Base-by-base conservation (phyloP, 2,888 invertebrate species). In the Drosophila ustulata region DNA sequence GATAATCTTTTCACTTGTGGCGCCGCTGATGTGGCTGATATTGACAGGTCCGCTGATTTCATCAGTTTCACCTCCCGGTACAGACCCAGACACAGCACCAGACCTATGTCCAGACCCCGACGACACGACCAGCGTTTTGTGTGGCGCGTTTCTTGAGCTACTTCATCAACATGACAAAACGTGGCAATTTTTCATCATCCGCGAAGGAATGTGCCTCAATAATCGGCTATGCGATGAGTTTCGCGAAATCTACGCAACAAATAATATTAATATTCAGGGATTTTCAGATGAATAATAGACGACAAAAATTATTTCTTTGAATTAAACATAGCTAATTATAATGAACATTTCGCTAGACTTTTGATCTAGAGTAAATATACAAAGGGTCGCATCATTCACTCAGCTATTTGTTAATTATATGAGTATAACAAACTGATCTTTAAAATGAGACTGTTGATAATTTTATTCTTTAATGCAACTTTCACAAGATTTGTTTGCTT, bases 11-110 rank as follows among this genome's bases (percentile, higher is more conserved):
- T 57, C 58, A 66, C 45, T 59, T 67, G 55, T 66, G 75, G 78
- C 75, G 79, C 79, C 69, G 63, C 34, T 57, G 75, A 69, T 75
- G 39, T 65, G 18, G 69, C 72, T 69, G 75, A 78, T 72, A 65
- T 56, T 61, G 62, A 7, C 45, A 58, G 58, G 23, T 61, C 39
- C 8, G 18, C 46, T 52, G 59, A 72, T 78, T 75, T 66, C 65
- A 68, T 75, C 71, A 77, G 65, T 13, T 51, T 9, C 28, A 43
- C 51, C 41, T 9, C 39, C 34, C 28, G 28, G 28, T 26, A 23
- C 26, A 37, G 56, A 13, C 63, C 37, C 37, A 11, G 4, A n/a
- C 1, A 3, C 37, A 37, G n/a, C 11, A 37, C 37, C n/a, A n/a
- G 37, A 37, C 37, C 37, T 37, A 37, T 37, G 37, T 5, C n/a